Evolutionary conservation across 2,797 vertebrate species (phyloP).

Genomic region (Pangasius krempfi): DNA sequence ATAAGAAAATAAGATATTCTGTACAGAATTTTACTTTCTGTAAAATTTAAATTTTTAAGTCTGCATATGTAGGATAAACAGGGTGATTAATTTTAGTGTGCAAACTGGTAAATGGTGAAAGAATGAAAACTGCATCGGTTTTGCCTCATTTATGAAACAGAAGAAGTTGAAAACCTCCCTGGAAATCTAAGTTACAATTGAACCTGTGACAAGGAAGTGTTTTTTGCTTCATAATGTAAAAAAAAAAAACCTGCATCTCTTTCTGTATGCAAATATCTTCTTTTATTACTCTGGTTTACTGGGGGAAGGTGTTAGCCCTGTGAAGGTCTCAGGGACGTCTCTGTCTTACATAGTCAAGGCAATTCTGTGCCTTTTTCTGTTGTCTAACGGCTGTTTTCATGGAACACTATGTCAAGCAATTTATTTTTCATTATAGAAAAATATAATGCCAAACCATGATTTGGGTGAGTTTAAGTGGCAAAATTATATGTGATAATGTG

Average conservation of each 20-base stretch:
- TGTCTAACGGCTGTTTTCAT: slow-evolving; percentile 8
- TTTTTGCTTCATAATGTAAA: not conserved
- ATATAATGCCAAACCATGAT: not conserved
- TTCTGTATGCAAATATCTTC: not conserved
- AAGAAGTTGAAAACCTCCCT: not conserved
- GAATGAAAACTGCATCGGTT: not conserved
- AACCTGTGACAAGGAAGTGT: not conserved
- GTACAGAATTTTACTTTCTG: not conserved
- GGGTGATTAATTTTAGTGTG: not conserved
- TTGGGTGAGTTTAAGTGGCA: not conserved
- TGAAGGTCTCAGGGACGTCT: not conserved
- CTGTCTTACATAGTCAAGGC: not conserved
- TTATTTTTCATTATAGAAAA: slow-evolving; percentile 11
- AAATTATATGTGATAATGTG: not conserved
- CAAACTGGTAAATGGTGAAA: not conserved
- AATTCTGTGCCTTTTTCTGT: not conserved
- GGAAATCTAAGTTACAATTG: not conserved
- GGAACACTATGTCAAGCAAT: not conserved
- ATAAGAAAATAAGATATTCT: not conserved
- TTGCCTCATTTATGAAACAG: not conserved
- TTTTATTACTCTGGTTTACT: not conserved
- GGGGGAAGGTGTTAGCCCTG: not conserved
- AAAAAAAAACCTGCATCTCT: not conserved
- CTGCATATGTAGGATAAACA: not conserved
- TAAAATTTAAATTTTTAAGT: not conserved